These are phyloP conservation scores for Philypnodon macrostomus DNA, from an alignment of 2,797 vertebrate species.

Conservation along the genomic window DNA sequence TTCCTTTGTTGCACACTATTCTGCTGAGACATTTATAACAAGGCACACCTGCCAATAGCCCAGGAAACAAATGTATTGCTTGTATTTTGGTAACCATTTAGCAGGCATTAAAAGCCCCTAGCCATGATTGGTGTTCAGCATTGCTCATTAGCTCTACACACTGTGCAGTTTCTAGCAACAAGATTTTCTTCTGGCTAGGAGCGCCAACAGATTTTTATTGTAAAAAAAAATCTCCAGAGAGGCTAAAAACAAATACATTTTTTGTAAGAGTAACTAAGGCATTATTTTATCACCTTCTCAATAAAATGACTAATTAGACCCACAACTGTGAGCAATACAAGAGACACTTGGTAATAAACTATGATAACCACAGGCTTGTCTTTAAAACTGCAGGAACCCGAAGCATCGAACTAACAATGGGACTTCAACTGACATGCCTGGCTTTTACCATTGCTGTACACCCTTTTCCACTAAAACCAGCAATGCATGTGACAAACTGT, in stretches of 20 bases:
- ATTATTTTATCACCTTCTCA: not conserved
- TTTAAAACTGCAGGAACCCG: not conserved
- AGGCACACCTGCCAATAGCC: slow-evolving; percentile 47
- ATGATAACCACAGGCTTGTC: not conserved
- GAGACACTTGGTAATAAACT: not conserved
- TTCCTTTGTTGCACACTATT: slow-evolving; percentile 53
- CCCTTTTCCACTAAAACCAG: not conserved
- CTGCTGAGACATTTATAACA: slow-evolving; percentile 54
- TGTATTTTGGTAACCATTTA: slow-evolving; percentile 47
- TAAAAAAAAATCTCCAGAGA: slow-evolving; percentile 12
- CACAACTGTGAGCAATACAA: slow-evolving; percentile 3
- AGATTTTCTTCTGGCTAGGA: not conserved
- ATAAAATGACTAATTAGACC: slow-evolving; percentile 1
- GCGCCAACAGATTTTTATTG: slow-evolving; percentile 5
- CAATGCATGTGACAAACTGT: not conserved
- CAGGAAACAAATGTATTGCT: slow-evolving; percentile 45
- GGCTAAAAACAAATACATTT: not conserved
- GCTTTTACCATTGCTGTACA: too few species aligned
- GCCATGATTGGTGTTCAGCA: slow-evolving; percentile 28
- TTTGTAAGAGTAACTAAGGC: not conserved
- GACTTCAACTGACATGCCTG: not conserved
- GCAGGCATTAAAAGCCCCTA: slow-evolving; percentile 35
- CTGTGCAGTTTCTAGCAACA: not conserved
- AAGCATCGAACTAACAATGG: not conserved
- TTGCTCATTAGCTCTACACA: slow-evolving; percentile 18